Base-by-base conservation (phyloP, 2,113 vertebrate species). In the Dicentrarchus labrax region DNA sequence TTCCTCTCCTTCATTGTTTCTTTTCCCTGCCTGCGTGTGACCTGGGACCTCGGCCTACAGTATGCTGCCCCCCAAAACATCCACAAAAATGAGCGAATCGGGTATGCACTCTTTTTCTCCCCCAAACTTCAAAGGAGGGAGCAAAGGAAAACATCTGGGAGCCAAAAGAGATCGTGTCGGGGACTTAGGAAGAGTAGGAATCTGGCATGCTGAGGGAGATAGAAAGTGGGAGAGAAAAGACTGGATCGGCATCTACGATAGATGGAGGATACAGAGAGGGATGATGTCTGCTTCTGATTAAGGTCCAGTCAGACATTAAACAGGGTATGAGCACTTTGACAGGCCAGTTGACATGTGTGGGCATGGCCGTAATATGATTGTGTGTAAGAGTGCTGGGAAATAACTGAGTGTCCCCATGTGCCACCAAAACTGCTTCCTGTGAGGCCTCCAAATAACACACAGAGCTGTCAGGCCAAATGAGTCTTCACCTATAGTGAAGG, bases 241-340 rank as follows among this genome's bases (percentile, higher is more conserved):
- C 87, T 80, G 50, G 86, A 88, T 84, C 54, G n/a, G 76, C 78
- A 85, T 86, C 75, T 65, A 62, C 85, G 85, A 93, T 91, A 51
- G 72, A 92, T 85, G 76, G 56, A 41, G 72, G 72, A 88, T 86
- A 82, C 47, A 21, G 64, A 76, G 71, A 79, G 36, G 50, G 82
- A 87, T 71, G 57, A 75, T 67, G 86, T 93, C 88, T 94, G 94
- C 79, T 90, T 90, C 75, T 77, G 83, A 93, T 94, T 93, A 92
- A 84, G 80, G 39, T 69, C 76, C n/a, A 9, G 64, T 83, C 80
- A 80, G 84, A 91, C 54, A 80, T 82, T 83, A 57, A 86, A 81
- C 68, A 79, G 57, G 57, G 72, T 72, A 77, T 22, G 53, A 67
- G 61, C 54, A 53, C 51, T 83, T 70, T 70, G 72, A 86, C 47